phyloP scores from a whole-genome alignment of 2,888 invertebrate species.

The Mystacides longicornis region DNA sequence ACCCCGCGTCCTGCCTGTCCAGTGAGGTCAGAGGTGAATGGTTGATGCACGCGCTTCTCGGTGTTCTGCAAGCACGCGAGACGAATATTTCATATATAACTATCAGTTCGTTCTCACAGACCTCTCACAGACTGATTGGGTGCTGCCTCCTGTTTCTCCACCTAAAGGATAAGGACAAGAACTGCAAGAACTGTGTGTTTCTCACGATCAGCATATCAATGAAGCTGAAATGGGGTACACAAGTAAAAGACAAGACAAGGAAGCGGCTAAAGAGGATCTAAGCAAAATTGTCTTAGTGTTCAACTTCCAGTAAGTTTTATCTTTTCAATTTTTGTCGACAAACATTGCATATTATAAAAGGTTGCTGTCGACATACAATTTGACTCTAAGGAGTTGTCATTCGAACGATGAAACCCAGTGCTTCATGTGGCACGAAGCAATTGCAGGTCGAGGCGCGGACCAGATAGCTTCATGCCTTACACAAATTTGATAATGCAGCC shows the following conservation, averaged over 20 bases:
- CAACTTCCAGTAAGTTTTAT: not conserved
- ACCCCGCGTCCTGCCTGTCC: no score
- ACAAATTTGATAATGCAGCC: not conserved
- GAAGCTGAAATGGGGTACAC: not conserved
- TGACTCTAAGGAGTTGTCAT: not conserved
- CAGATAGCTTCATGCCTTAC: no score
- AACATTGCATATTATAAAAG: not conserved
- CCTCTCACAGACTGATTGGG: no score
- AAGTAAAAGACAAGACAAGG: not conserved
- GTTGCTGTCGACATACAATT: not conserved
- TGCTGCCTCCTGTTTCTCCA: no score
- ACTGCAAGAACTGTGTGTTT: not conserved
- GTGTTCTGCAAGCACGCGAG: no score
- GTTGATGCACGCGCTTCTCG: no score
- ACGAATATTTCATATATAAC: no score
- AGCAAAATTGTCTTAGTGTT: not conserved
- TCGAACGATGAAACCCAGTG: not conserved
- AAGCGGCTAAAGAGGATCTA: not conserved
- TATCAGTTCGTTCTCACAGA: no score
- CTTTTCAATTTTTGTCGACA: no score
- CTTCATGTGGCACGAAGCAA: conserved; percentile 1
- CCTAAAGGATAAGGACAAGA: no score
- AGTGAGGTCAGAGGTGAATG: no score
- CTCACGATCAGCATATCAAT: not conserved
- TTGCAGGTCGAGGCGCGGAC: not conserved